phyloP scores from a whole-genome alignment of 2,113 vertebrate genomes.

The Melanostigma gelatinosum region DNA sequence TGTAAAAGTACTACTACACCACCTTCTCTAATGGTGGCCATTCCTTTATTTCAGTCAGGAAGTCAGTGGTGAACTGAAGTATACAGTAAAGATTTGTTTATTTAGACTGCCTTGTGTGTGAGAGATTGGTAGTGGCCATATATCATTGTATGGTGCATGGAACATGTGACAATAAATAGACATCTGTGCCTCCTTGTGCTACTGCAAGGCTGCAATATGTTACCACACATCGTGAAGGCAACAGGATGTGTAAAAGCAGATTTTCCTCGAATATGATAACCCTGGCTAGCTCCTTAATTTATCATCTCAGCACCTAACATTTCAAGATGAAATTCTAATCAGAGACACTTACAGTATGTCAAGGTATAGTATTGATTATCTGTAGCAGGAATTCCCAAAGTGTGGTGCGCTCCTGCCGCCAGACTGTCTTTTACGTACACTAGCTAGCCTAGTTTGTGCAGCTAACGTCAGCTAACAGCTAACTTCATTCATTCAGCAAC shows the following conservation, averaged over 20 bases:
- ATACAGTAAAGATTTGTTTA: constrained; percentile 5
- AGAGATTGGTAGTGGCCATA: neutral
- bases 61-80: neutral
- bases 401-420: no score
- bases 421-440: no score
- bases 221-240: neutral
- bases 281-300: neutral
- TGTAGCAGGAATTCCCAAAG: neutral
- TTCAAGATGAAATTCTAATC: neutral
- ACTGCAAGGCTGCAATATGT: neutral
- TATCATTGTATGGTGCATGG: neutral
- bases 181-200: neutral
- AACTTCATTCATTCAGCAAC: no score
- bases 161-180: neutral
- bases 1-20: no score
- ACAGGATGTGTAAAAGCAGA: neutral
- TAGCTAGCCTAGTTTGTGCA: no score
- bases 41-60: neutral
- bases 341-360: neutral
- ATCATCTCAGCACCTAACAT: neutral
- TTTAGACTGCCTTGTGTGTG: neutral
- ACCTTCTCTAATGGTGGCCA: no score
- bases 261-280: neutral
- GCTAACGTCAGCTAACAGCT: no score
- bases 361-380: neutral